Base-by-base conservation (phyloP, 2,113 vertebrate genomes). In the Gila orcuttii region DNA sequence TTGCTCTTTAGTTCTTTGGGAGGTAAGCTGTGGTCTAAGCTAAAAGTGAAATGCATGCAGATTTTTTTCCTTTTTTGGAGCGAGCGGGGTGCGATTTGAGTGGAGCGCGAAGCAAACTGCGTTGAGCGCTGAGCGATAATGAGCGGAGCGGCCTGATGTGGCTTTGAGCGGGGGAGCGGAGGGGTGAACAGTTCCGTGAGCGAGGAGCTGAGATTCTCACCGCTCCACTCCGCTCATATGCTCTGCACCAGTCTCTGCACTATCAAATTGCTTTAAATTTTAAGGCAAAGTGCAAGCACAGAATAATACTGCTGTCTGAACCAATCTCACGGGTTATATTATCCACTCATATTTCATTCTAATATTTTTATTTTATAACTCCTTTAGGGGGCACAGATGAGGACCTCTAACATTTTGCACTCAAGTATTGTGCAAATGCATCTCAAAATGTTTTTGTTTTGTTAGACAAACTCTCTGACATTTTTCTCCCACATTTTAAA, bases 281-380 rank as follows among this genome's bases (percentile, higher is more conserved):
- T n/a, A 55, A 15, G 77, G 42, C 71, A 74, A 74, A 47, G 42
- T 75, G 71, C 71, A 75, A 75, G 33, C 77, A 60, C 77, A 79
- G 31, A 79, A 79, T 79, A 79, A 15, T 21, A 79, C 33, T 39
- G 55, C 55, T 79, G 77, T 79, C 77, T 79, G 33, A 60, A 60
- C 33, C 55, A 42, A 60, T 79, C 52, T 36, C 77, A 15, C 6
- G 42, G 33, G 12, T 79, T 79, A 39, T 62, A 60, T 62, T 42
- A 75, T 28, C 71, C n/a, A 4, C 71, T 75, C 71, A 47, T 75
- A 75, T 75, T 75, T 75, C 42, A 28, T 75, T 50, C 13, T 47
- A 42, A 75, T 25, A 47, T 75, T 47, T 75, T 75, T 42, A 47
- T 47, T 79, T n/a, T 4, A 60, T 25, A 60, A 62, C 36, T 36